Conservation (phyloP, 2,113 vertebrate genomes). For the Rhodinocichla rosea region DNA sequence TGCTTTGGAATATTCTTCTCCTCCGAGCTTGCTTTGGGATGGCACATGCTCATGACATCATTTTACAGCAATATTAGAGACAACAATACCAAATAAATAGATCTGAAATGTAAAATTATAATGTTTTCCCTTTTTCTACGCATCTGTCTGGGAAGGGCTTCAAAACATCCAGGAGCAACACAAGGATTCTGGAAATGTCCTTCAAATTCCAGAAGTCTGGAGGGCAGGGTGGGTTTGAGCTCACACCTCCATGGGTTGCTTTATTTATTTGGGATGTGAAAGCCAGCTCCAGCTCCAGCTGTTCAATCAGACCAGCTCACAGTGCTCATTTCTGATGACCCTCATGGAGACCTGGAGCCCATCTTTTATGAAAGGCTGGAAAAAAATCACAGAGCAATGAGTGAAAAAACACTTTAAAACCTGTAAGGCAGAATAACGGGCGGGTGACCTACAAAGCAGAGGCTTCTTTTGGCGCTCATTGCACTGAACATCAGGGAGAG, state of each 20-base stretch:
- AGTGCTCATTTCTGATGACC: not conserved
- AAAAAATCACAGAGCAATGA: not conserved
- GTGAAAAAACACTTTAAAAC: constrained; percentile 14
- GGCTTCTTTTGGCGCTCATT: not conserved
- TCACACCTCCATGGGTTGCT: not conserved
- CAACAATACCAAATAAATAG: not conserved
- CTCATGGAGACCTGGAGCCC: not conserved
- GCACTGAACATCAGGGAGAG: not conserved
- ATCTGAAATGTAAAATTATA: not conserved
- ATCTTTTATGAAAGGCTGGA: not conserved
- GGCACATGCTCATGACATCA: not conserved
- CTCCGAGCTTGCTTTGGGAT: not conserved
- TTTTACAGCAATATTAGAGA: not conserved
- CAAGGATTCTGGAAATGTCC: not conserved
- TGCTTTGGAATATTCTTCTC: not conserved
- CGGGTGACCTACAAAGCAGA: not conserved
- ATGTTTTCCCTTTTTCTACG: not conserved
- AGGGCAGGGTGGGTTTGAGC: not conserved
- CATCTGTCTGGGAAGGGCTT: not conserved
- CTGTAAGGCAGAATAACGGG: not conserved
- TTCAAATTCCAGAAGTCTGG: not conserved
- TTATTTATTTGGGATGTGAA: not conserved
- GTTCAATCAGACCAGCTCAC: not conserved
- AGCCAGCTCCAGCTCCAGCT: not conserved
- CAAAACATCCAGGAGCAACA: not conserved